Conservation (phyloP, 2,113 vertebrate genomes). For the Cyprinodon variegatus region DNA sequence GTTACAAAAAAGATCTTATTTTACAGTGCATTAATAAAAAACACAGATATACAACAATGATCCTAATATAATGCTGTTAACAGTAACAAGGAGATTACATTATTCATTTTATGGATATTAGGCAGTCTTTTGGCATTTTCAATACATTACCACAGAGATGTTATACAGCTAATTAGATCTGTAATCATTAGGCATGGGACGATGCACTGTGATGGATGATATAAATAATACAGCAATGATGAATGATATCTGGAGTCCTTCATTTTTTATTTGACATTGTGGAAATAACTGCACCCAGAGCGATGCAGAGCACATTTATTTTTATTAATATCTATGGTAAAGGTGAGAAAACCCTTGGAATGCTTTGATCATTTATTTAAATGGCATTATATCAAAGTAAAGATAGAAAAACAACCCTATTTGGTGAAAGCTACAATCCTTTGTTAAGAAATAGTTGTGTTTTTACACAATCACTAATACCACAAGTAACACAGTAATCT, state of each 20-base stretch:
- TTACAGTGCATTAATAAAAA: neutral
- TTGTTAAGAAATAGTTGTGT: too few relatives aligned
- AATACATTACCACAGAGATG: neutral
- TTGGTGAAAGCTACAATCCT: too few relatives aligned
- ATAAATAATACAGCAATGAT: neutral
- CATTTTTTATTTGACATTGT: neutral
- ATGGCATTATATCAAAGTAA: too few relatives aligned
- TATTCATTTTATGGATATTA: neutral
- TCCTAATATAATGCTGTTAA: neutral
- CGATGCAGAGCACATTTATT: neutral
- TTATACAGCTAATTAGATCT: neutral
- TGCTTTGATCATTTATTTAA: too few relatives aligned
- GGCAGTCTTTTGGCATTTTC: neutral
- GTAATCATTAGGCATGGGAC: neutral
- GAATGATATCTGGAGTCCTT: neutral
- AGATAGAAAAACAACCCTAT: too few relatives aligned
- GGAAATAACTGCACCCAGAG: neutral
- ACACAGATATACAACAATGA: neutral
- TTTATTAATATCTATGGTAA: too few relatives aligned
- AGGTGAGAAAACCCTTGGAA: too few relatives aligned
- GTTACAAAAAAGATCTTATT: neutral
- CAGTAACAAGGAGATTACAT: neutral
- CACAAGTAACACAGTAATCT: neutral
- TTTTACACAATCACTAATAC: too few relatives aligned
- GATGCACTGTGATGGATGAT: neutral